Percentiles rank a stretch among this genome's conserved stretches.
These are phyloP conservation scores for Spisula solida DNA, from an alignment of 2,888 invertebrate genomes.

Conservation along the genomic window DNA sequence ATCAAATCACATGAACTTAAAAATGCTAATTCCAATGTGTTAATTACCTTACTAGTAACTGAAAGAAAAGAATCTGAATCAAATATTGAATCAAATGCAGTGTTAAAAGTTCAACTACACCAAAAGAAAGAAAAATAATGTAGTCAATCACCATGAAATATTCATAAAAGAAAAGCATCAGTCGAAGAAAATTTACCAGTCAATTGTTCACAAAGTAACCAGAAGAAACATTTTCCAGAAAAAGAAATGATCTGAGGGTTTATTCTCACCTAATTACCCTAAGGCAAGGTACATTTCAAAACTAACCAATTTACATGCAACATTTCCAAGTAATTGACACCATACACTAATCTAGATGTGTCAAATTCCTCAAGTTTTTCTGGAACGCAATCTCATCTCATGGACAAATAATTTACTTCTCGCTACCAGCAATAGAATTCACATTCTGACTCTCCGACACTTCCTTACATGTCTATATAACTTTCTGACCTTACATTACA, in stretches of 20 bases:
- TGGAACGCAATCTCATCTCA: background rate
- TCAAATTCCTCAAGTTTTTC: background rate
- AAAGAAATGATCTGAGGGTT: background rate
- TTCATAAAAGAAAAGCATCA: background rate
- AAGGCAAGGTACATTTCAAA: conserved; percentile 13
- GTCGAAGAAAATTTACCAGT: background rate
- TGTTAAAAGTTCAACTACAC: too few species aligned
- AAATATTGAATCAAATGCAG: too few species aligned
- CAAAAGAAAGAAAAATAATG: too few species aligned
- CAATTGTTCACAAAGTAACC: background rate
- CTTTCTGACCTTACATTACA: too few species aligned
- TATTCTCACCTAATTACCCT: background rate
- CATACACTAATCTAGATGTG: background rate
- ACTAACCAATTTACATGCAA: conserved; percentile 6
- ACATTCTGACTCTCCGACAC: too few species aligned
- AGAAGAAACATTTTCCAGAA: conserved; percentile 3
- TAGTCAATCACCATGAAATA: background rate
- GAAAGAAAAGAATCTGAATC: background rate
- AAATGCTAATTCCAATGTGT: background rate
- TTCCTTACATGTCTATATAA: too few species aligned
- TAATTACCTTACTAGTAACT: background rate
- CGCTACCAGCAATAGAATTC: too few species aligned
- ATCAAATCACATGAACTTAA: background rate
- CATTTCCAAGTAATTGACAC: conserved; percentile 6
- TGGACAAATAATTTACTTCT: background rate